phyloP scores from a whole-genome alignment of 2,888 invertebrate genomes.

The Drosophila imparisetae region DNA sequence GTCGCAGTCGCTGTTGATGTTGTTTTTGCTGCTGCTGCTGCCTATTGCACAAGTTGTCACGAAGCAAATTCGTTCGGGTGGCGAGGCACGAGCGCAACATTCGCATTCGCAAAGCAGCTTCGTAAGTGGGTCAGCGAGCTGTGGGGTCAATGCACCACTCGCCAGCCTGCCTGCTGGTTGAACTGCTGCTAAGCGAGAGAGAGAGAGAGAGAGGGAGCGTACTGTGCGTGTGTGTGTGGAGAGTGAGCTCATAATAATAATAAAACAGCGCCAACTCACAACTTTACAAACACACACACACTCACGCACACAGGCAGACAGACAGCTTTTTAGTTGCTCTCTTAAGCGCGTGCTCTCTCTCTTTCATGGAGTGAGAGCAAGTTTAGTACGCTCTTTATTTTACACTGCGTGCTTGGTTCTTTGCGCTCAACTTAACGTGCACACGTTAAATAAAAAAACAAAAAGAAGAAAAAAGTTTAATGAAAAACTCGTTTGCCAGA shows the following conservation, averaged over 20 bases:
- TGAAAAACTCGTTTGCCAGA: slow-evolving; percentile 65
- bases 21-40: slow-evolving; percentile 34
- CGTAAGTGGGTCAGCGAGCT: slow-evolving; percentile 85
- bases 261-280: slow-evolving; percentile 54
- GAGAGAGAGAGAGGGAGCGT: slow-evolving; percentile 29
- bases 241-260: slow-evolving; percentile 61
- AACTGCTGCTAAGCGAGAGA: slow-evolving; percentile 10
- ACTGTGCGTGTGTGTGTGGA: slow-evolving; percentile 11
- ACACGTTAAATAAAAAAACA: slow-evolving; percentile 21
- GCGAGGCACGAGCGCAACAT: slow-evolving; percentile 60
- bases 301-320: slow-evolving; percentile 10
- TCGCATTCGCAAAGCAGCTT: slow-evolving; percentile 77
- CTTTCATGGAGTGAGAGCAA: slow-evolving; percentile 9
- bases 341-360: slow-evolving; percentile 35
- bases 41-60: slow-evolving; percentile 76
- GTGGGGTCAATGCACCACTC: slow-evolving; percentile 85
- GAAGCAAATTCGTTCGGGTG: slow-evolving; percentile 61
- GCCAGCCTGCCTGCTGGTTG: slow-evolving; percentile 40
- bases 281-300: slow-evolving; percentile 29
- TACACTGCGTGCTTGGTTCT: slow-evolving; percentile 40
- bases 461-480: slow-evolving; percentile 13
- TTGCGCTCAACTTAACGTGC: slow-evolving; percentile 50
- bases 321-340: slow-evolving; percentile 42
- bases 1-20: slow-evolving; percentile 22
- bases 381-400: slow-evolving; percentile 10